A percentile compares a stretch with the other conserved stretches of the same genome.
phyloP scores from a whole-genome alignment of 2,797 vertebrate species.

The Naso thynnoides region DNA sequence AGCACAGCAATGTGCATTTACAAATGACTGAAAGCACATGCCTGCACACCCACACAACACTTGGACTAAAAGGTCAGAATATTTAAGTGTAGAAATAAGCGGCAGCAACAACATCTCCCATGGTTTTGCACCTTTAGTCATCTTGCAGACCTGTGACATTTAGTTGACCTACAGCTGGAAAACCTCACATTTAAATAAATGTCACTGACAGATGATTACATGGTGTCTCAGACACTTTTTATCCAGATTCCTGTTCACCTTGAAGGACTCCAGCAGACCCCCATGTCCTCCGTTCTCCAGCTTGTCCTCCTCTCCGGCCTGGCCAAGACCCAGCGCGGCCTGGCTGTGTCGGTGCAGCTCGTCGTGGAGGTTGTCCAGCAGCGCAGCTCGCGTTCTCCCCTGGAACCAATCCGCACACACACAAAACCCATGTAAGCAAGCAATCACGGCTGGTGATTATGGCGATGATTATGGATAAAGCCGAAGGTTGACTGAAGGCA shows the following conservation, averaged over 20 bases:
- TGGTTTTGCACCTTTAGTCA: slow-evolving; percentile 26
- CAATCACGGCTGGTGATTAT: background rate
- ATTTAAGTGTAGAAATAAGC: background rate
- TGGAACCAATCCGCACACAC: slow-evolving; percentile 60
- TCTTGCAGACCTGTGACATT: slow-evolving; percentile 54
- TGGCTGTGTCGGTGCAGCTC: slow-evolving; percentile 95
- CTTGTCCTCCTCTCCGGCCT: slow-evolving; percentile 93
- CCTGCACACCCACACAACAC: background rate
- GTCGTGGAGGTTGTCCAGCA: slow-evolving; percentile 96
- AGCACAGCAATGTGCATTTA: background rate
- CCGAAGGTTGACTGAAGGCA: slow-evolving; percentile 18
- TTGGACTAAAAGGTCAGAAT: slow-evolving; percentile 9
- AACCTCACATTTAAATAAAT: slow-evolving; percentile 43
- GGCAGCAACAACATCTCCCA: background rate
- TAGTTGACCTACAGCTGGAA: slow-evolving; percentile 37
- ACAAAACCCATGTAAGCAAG: slow-evolving; percentile 11
- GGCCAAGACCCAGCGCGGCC: slow-evolving; percentile 91
- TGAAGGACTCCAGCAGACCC: slow-evolving; percentile 97
- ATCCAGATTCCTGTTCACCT: slow-evolving; percentile 84
- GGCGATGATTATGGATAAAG: background rate
- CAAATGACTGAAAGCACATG: background rate
- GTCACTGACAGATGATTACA: slow-evolving; percentile 43
- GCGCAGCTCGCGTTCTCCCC: slow-evolving; percentile 93
- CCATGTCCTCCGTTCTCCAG: slow-evolving; percentile 96
- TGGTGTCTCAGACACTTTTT: background rate